phyloP scores from a whole-genome alignment of 2,113 vertebrate species.

The Dasypus novemcinctus region DNA sequence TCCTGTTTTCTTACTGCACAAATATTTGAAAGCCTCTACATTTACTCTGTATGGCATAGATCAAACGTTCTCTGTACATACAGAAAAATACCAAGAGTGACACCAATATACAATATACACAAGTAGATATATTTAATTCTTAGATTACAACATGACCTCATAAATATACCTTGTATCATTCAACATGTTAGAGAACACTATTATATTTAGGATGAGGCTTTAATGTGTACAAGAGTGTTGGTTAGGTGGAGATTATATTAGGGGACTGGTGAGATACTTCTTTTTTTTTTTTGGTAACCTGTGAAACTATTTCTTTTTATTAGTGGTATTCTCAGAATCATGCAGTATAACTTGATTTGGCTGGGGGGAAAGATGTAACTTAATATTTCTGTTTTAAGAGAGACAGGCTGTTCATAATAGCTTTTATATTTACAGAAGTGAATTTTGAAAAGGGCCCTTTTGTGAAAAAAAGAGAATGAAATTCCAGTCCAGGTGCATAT shows the following conservation, averaged over 20 bases:
- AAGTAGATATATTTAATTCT: not conserved
- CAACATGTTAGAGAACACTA: not conserved
- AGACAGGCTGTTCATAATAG: not conserved
- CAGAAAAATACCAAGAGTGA: not conserved
- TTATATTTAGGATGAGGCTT: not conserved
- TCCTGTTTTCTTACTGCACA: not conserved
- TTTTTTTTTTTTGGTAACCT: not conserved
- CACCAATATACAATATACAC: accelerated
- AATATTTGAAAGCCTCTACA: not conserved
- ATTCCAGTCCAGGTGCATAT: accelerated
- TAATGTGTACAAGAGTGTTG: too few species aligned
- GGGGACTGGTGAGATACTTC: not conserved
- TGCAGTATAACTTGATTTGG: accelerated
- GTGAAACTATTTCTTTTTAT: not conserved
- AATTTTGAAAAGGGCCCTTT: not conserved
- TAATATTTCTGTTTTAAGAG: not conserved
- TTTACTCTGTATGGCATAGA: not conserved
- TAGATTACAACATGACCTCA: not conserved
- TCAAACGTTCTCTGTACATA: accelerated
- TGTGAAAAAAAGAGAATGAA: accelerated
- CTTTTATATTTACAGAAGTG: not conserved
- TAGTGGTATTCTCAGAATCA: not conserved
- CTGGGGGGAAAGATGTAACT: too few species aligned
- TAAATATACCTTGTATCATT: not conserved
- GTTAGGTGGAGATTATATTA: not conserved